phyloP scores from a whole-genome alignment of 2,113 vertebrate genomes.

The Embiotoca jacksoni region DNA sequence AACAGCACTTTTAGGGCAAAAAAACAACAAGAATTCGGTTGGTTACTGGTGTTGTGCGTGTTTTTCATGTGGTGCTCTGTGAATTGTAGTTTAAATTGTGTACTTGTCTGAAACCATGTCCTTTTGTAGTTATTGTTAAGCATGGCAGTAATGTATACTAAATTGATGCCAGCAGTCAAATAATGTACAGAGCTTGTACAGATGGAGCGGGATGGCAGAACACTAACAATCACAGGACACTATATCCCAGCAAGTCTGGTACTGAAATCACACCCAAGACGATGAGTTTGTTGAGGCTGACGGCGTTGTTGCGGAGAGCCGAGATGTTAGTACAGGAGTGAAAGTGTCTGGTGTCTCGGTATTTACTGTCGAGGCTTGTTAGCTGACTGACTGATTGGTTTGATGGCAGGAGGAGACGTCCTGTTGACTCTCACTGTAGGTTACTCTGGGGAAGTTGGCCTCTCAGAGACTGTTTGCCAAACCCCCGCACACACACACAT shows the following conservation, averaged over 20 bases:
- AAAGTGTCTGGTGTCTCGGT: constrained; percentile 50
- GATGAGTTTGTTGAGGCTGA: background rate
- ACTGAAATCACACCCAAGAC: background rate
- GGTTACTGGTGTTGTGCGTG: background rate
- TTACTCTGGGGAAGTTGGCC: constrained; percentile 20
- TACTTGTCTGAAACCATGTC: background rate
- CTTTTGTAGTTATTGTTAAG: too few relatives aligned
- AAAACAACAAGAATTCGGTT: background rate
- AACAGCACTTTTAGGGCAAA: too few relatives aligned
- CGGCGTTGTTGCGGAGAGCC: background rate
- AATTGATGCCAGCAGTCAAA: too few relatives aligned
- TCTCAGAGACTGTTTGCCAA: constrained; percentile 39
- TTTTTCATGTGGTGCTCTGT: background rate
- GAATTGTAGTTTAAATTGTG: background rate
- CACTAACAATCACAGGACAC: background rate
- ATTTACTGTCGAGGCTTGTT: constrained; percentile 49
- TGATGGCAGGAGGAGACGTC: constrained; percentile 41
- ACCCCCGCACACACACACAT: constrained; percentile 17
- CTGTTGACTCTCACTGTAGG: constrained; percentile 58
- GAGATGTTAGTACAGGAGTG: constrained; percentile 49
- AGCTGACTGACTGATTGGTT: constrained; percentile 46
- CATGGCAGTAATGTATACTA: too few relatives aligned
- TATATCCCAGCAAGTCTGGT: background rate
- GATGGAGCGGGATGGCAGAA: background rate
- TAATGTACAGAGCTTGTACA: too few relatives aligned